phyloP scores from a whole-genome alignment of 2,797 vertebrate genomes.

The Myotis pilosus region DNA sequence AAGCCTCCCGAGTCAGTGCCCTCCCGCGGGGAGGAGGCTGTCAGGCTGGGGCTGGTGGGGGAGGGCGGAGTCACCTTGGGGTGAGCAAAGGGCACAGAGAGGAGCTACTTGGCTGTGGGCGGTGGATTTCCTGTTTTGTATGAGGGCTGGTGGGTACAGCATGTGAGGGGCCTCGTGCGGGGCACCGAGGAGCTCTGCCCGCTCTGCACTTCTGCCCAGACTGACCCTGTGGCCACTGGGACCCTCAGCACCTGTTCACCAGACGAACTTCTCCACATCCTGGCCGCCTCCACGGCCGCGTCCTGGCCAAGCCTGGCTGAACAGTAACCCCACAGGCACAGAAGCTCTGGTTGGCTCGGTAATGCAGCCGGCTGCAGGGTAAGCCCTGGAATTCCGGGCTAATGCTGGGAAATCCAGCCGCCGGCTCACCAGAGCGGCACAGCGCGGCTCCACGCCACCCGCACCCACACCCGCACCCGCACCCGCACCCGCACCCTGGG shows the following conservation, averaged over 20 bases:
- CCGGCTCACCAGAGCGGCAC: background rate
- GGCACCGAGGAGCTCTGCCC: background rate
- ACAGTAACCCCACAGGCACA: background rate
- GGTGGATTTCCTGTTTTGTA: background rate
- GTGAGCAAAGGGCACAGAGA: background rate
- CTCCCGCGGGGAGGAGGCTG: background rate
- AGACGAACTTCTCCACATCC: background rate
- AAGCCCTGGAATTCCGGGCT: conserved; percentile 20
- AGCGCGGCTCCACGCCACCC: background rate
- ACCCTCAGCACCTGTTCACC: background rate
- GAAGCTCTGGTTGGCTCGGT: background rate
- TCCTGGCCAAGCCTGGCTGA: background rate
- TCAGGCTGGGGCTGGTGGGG: background rate
- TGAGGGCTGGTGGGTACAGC: background rate
- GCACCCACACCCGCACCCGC: background rate
- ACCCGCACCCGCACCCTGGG: background rate
- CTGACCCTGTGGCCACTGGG: background rate
- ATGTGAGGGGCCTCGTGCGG: fast-evolving
- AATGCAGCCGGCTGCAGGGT: background rate
- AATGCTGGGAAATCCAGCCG: background rate
- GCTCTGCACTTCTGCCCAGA: background rate
- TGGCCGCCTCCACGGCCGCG: background rate
- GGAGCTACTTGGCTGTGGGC: background rate
- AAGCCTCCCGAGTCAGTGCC: background rate
- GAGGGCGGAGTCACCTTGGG: background rate